A percentile compares a stretch with the other conserved stretches of the same genome.
Conservation (phyloP, 2,888 invertebrate species). For the Argynnis bischoffii region DNA sequence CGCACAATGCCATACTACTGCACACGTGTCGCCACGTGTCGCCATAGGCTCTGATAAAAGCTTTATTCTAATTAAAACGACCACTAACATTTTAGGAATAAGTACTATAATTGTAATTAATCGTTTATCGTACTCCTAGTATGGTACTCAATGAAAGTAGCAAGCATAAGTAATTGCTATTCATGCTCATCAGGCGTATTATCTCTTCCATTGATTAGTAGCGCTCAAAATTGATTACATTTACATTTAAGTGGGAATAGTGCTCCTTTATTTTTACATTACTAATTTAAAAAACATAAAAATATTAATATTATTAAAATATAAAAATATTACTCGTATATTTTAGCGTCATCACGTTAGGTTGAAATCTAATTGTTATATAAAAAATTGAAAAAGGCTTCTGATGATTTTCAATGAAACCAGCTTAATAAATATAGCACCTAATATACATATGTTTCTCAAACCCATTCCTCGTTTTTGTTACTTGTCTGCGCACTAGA, state of each 20-base stretch:
- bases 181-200: constrained; percentile 32
- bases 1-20: constrained; percentile 42
- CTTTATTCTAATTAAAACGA: background rate
- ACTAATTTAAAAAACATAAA: background rate
- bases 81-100: background rate
- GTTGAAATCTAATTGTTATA: no score
- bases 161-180: constrained; percentile 37
- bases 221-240: background rate
- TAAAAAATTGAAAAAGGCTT: no score
- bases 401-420: no score
- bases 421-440: no score
- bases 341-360: no score
- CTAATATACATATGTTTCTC: no score
- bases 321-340: no score
- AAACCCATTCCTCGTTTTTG: no score
- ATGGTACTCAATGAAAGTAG: constrained; percentile 18
- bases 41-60: background rate
- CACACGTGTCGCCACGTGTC: constrained; percentile 44
- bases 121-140: background rate
- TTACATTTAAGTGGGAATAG: background rate
- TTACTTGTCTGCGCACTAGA: no score
- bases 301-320: background rate
- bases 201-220: constrained; percentile 13
- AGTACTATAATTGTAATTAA: background rate
- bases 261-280: background rate